Evolutionary conservation across 1,140 invertebrate genomes (phyloP).

Genomic region (Asobara japonica): DNA sequence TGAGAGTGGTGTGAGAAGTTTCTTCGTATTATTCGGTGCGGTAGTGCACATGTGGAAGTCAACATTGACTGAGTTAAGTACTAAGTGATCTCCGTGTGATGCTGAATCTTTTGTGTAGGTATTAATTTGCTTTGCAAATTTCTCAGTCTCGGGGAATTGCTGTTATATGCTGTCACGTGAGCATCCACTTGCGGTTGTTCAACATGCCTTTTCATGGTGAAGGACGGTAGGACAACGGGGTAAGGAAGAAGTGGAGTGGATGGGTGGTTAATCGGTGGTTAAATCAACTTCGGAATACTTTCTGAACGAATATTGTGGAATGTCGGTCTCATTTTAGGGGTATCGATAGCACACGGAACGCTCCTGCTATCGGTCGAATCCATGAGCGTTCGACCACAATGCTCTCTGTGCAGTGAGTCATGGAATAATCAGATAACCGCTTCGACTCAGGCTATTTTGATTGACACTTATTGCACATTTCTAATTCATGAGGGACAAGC

Average conservation of each 20-base stretch:
- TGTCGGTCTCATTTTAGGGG: too few species aligned
- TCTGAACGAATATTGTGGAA: background rate
- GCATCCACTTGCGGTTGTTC: background rate
- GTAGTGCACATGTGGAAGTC: background rate
- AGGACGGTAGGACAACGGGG: too few species aligned
- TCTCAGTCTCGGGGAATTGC: background rate
- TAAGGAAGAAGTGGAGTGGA: too few species aligned
- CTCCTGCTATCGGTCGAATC: too few species aligned
- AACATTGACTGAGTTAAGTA: background rate
- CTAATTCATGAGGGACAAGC: too few species aligned
- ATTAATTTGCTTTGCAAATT: background rate
- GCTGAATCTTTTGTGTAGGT: background rate
- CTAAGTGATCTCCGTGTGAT: background rate
- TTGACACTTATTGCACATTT: too few species aligned
- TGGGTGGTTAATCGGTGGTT: too few species aligned
- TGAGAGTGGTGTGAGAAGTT: background rate
- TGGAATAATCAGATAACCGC: too few species aligned
- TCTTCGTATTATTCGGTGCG: background rate
- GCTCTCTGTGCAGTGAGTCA: too few species aligned
- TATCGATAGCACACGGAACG: background rate
- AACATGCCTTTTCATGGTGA: too few species aligned
- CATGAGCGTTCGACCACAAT: too few species aligned
- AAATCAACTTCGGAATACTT: background rate
- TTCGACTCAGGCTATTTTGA: too few species aligned
- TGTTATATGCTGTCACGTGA: background rate